phyloP scores from a whole-genome alignment of 2,797 vertebrate species.

The Hydrophis major region DNA sequence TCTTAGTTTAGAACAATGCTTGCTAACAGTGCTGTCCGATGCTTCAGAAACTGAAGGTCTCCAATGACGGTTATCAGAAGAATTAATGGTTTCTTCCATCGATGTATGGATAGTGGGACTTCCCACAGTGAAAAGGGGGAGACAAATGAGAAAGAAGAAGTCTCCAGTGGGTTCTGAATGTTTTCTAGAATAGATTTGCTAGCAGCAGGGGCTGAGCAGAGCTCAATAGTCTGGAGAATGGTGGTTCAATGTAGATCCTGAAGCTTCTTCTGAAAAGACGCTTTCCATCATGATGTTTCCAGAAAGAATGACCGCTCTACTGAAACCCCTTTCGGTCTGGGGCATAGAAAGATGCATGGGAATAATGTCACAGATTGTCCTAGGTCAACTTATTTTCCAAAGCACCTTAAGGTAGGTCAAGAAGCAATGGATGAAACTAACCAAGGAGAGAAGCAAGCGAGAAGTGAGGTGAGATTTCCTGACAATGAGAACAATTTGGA shows the following conservation, averaged over 20 bases:
- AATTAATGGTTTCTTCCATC: neutral
- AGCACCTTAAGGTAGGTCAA: neutral
- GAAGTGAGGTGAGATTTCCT: neutral
- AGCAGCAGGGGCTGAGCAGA: neutral
- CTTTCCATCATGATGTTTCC: neutral
- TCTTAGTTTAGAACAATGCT: neutral
- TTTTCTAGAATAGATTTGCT: neutral
- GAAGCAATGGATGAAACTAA: neutral
- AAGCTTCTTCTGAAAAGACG: neutral
- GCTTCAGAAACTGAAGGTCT: neutral
- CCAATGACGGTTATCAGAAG: neutral
- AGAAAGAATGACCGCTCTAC: neutral
- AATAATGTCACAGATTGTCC: neutral
- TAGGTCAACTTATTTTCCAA: neutral
- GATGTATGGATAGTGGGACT: neutral
- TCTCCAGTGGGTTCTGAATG: neutral
- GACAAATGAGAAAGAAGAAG: neutral
- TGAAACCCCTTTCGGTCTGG: neutral
- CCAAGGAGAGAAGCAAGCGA: neutral
- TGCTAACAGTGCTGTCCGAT: neutral
- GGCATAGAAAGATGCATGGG: neutral
- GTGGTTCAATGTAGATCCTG: neutral
- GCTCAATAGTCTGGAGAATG: neutral
- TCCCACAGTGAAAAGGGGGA: neutral
- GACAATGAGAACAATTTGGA: neutral